Evolutionary conservation across 37 sponge, comb jelly and placozoan species (phyloP).

Genomic region (Haliclona indistincta): DNA sequence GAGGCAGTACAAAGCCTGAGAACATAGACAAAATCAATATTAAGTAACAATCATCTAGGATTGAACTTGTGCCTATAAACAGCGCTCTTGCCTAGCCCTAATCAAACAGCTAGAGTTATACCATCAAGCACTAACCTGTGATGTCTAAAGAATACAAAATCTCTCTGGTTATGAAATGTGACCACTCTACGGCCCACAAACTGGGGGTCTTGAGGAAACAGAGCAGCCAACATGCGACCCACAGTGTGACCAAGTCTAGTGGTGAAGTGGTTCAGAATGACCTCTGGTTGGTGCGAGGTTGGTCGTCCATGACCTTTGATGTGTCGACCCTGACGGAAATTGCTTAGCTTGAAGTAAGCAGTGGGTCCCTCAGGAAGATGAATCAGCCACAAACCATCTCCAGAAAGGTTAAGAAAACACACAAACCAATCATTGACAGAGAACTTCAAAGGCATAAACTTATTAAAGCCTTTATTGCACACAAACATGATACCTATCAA

Average conservation of each 20-base stretch:
- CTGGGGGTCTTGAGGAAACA: slow-evolving; percentile 93
- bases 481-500: not conserved
- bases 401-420: not conserved
- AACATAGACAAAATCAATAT: too few relatives aligned
- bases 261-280: slow-evolving; percentile 92
- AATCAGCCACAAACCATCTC: slow-evolving; percentile 81
- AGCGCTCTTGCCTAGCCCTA: too few relatives aligned
- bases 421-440: not conserved
- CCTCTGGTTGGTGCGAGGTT: slow-evolving; percentile 86
- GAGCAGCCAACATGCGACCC: slow-evolving; percentile 90
- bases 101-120: too few relatives aligned
- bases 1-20: too few relatives aligned
- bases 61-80: too few relatives aligned
- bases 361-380: slow-evolving; percentile 98
- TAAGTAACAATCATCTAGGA: too few relatives aligned
- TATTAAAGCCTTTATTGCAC: not conserved
- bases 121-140: slow-evolving; percentile 82
- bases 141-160: slow-evolving; percentile 95
- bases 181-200: slow-evolving; percentile 91
- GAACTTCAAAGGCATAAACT: too few relatives aligned
- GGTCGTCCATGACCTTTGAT: slow-evolving; percentile 88
- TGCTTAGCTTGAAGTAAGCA: slow-evolving; percentile 92
- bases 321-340: slow-evolving; percentile 68
- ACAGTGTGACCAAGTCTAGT: slow-evolving; percentile 93
- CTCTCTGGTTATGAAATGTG: slow-evolving; percentile 98